Conservation (phyloP, 2,113 vertebrate genomes). For the Microtus richardsoni region DNA sequence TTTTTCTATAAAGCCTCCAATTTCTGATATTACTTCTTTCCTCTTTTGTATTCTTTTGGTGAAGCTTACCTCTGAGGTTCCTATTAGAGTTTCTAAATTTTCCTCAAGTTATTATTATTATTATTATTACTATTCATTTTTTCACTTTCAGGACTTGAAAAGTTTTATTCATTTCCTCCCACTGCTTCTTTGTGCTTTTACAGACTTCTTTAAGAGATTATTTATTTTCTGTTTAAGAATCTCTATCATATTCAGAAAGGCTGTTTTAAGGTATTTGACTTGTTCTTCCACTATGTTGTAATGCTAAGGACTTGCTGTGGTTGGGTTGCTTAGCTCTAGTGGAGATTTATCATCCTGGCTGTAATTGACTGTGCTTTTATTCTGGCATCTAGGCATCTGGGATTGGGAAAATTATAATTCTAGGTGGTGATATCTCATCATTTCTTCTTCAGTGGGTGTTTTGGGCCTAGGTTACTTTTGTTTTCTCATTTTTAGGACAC, state of each 20-base stretch:
- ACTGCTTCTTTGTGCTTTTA: not conserved
- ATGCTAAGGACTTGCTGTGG: rapidly evolving
- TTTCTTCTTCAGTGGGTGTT: not conserved
- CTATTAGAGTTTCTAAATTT: not conserved
- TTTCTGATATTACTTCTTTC: not conserved
- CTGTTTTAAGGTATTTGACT: too few relatives aligned
- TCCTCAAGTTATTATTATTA: not conserved
- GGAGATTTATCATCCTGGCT: not conserved
- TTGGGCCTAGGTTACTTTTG: too few relatives aligned
- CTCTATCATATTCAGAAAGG: not conserved
- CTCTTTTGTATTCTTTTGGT: not conserved
- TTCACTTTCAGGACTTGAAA: not conserved
- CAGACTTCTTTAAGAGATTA: not conserved
- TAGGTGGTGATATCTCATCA: not conserved
- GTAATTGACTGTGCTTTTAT: not conserved
- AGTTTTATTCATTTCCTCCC: not conserved
- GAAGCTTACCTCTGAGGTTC: not conserved
- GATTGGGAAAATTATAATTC: not conserved
- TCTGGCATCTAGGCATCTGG: not conserved
- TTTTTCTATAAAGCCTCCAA: not conserved
- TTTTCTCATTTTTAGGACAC: not conserved
- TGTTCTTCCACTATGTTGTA: too few relatives aligned
- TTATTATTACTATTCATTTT: not conserved
- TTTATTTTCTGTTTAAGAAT: not conserved
- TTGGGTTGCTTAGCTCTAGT: not conserved